Conservation (phyloP, 2,888 invertebrate genomes). For the Phalera bucephala region DNA sequence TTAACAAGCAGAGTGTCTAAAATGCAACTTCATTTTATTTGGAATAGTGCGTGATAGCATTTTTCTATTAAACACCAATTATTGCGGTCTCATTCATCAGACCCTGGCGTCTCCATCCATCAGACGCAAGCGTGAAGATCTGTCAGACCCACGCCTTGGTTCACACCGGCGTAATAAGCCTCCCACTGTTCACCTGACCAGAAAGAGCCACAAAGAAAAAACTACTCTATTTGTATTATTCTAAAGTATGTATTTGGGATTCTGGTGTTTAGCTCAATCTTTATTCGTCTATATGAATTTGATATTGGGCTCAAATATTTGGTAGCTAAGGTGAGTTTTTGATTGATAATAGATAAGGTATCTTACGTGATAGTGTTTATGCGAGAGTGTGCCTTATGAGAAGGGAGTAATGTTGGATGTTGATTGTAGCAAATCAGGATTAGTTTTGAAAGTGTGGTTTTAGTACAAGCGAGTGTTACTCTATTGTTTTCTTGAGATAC, state of each 20-base stretch:
- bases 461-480: conserved; percentile 10
- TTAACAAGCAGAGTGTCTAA: too few relatives aligned
- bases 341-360: background rate
- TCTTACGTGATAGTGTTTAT: background rate
- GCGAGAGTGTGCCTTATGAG: background rate
- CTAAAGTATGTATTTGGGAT: background rate
- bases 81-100: conserved; percentile 40
- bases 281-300: background rate
- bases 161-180: conserved; percentile 58
- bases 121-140: conserved; percentile 36
- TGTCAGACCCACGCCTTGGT: conserved; percentile 48
- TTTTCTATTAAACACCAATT: conserved; percentile 16
- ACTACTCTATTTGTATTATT: background rate
- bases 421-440: background rate
- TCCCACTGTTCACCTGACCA: conserved; percentile 37
- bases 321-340: background rate
- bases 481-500: too few relatives aligned
- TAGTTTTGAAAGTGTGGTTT: conserved; percentile 18
- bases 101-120: conserved; percentile 43
- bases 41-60: background rate
- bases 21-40: too few relatives aligned
- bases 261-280: background rate
- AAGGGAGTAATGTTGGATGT: conserved; percentile 3
- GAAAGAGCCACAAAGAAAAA: conserved; percentile 4
- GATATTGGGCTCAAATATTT: background rate